Conservation (phyloP, 2,797 vertebrate genomes). For the Cercopithecus diana region DNA sequence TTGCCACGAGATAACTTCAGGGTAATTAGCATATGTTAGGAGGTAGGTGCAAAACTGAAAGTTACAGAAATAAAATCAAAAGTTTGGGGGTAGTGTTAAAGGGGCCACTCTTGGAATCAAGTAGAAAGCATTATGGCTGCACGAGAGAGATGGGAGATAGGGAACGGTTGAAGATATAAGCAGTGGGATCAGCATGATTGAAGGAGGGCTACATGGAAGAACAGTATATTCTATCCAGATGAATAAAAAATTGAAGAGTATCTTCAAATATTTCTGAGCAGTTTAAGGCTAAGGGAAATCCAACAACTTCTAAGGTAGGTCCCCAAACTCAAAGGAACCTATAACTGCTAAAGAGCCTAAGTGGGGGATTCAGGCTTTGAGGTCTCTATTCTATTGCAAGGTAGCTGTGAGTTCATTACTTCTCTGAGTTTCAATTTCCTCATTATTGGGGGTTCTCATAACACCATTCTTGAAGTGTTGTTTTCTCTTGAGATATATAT, state of each 20-base stretch:
- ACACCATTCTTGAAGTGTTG: neutral
- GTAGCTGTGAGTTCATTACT: neutral
- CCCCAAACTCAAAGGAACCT: neutral
- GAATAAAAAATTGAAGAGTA: neutral
- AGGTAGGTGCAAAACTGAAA: neutral
- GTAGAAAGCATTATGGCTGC: neutral
- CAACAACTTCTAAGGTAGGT: neutral
- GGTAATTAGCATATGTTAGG: neutral
- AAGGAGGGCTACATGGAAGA: neutral
- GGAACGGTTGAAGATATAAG: neutral
- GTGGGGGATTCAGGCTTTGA: neutral
- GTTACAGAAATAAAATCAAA: neutral
- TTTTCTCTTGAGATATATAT: neutral
- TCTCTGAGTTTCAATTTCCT: neutral
- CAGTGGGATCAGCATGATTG: too few relatives aligned
- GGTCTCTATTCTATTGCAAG: neutral
- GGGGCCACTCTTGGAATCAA: neutral
- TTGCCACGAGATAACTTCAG: neutral
- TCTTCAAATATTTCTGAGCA: neutral
- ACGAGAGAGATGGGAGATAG: neutral
- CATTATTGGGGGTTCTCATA: neutral
- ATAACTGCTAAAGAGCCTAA: neutral
- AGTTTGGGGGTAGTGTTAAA: neutral
- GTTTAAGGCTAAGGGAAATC: neutral
- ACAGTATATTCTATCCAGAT: neutral